Conservation (phyloP, 30 jellyfish, hydroid and myxozoan genomes). For the Cassiopea andromeda region DNA sequence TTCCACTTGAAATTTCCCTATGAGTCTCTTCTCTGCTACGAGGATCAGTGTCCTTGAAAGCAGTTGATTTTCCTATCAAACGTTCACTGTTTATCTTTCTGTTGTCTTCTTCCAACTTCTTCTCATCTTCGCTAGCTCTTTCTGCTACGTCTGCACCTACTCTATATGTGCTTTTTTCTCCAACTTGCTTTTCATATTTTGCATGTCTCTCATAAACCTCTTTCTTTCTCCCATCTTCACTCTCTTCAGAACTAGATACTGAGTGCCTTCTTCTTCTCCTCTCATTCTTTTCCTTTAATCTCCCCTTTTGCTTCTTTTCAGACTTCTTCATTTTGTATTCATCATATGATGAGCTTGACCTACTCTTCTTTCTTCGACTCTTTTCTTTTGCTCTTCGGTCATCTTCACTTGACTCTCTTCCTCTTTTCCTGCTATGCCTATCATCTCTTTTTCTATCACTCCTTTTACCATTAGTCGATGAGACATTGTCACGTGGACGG, state of each 20-base stretch:
- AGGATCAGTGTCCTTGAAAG: too few relatives aligned
- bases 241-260: neutral
- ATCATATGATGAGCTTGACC: conserved; percentile 11
- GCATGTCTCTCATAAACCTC: neutral
- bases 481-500: neutral
- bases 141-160: neutral
- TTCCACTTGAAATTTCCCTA: too few relatives aligned
- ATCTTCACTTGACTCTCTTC: conserved; percentile 10
- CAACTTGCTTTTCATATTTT: neutral
- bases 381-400: neutral
- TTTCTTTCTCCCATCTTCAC: conserved; percentile 1
- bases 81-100: too few relatives aligned
- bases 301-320: neutral
- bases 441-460: neutral
- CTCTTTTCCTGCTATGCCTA: neutral
- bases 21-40: too few relatives aligned
- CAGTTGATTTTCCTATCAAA: too few relatives aligned
- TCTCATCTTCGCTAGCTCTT: neutral
- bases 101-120: too few relatives aligned
- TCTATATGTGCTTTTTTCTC: neutral
- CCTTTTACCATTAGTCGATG: neutral
- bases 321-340: neutral
- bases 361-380: conserved; percentile 2
- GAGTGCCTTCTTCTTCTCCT: neutral
- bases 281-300: neutral